Conservation (phyloP, 1,140 invertebrate genomes). For the Ladona fulva region DNA sequence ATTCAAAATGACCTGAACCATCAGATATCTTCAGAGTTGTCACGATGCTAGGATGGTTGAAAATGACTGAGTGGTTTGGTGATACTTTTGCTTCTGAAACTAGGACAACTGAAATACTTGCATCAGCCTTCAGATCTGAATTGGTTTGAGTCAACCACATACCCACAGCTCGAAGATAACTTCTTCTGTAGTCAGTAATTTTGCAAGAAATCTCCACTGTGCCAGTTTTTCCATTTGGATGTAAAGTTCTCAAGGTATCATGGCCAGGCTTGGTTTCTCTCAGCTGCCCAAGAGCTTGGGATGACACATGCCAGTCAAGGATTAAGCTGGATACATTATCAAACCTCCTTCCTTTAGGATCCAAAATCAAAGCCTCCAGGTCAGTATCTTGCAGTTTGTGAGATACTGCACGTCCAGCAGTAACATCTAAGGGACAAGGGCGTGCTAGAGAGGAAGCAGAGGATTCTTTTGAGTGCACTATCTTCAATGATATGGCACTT, state of each 20-base stretch:
- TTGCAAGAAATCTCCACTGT: neutral
- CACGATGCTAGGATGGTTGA: neutral
- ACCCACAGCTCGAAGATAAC: neutral
- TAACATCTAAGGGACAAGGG: neutral
- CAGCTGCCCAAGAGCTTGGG: neutral
- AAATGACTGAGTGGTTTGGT: neutral
- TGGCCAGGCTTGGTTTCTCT: neutral
- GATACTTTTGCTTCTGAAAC: neutral
- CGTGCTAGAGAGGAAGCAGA: neutral
- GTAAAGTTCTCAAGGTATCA: neutral
- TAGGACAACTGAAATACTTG: neutral
- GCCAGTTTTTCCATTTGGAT: conserved; percentile 1
- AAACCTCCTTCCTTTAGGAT: neutral
- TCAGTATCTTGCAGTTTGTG: neutral
- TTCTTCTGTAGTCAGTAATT: neutral
- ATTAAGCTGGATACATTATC: neutral
- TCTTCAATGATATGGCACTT: neutral
- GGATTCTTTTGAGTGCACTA: neutral
- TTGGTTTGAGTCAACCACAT: neutral
- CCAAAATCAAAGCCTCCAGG: neutral
- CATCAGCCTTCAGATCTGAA: neutral
- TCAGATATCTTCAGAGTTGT: neutral
- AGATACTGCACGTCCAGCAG: neutral
- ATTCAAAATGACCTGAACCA: neutral
- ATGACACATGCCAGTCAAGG: neutral